Evolutionary conservation across 2,113 vertebrate species (phyloP).

Genomic region (Verasper variegatus): DNA sequence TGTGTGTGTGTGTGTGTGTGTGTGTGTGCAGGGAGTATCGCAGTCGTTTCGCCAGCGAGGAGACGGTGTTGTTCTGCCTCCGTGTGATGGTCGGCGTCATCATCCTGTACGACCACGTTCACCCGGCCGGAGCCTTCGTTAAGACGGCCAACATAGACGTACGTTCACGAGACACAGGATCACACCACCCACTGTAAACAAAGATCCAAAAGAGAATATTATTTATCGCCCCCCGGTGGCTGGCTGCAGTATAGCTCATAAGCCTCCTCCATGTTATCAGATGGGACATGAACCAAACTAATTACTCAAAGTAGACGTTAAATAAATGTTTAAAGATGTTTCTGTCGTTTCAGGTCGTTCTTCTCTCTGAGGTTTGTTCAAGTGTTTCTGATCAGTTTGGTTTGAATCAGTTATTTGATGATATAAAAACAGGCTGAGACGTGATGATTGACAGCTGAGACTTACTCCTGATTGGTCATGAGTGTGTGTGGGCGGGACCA

Average conservation of each 20-base stretch:
- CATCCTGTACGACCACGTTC: constrained; percentile 76
- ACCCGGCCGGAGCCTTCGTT: constrained; percentile 71
- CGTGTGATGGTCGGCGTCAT: constrained; percentile 77
- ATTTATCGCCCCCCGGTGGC: no score
- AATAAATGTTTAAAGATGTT: no score
- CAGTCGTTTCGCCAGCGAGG: constrained; percentile 69
- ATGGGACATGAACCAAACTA: no score
- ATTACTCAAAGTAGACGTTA: no score
- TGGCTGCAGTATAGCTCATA: no score
- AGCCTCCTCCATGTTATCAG: no score
- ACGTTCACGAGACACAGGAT: not conserved
- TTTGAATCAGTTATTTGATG: not conserved
- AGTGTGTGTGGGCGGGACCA: no score
- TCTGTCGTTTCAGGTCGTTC: no score
- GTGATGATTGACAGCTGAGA: not conserved
- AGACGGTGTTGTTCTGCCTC: constrained; percentile 72
- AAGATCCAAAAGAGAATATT: no score
- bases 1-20: constrained; percentile 25
- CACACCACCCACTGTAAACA: not conserved
- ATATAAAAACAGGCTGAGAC: not conserved
- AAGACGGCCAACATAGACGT: constrained; percentile 75
- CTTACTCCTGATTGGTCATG: no score
- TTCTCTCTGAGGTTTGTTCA: no score
- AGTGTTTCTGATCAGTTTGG: no score
- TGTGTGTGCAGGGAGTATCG: constrained; percentile 66